Evolutionary conservation across 2,113 vertebrate genomes (phyloP), one percentile per base, ranked within the genome.

Genomic region (Pipra filicauda): DNA sequence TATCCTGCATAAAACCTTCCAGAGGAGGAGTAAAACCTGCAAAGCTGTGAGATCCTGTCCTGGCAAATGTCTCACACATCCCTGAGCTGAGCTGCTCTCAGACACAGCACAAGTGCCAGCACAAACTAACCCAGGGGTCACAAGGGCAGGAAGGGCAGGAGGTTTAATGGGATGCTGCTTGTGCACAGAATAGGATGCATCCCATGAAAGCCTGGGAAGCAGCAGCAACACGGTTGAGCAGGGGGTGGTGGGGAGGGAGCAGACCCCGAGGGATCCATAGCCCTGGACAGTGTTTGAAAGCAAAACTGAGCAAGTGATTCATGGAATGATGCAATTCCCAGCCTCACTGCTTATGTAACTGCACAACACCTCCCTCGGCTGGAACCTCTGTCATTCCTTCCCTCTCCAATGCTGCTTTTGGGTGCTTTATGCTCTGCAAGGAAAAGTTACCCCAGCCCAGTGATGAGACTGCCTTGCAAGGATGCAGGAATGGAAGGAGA

Each of bases 291-390:
- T 28, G 28, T 65, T 19, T 21, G 52, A 5, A 23, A 62, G n/a
- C 1, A 11, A 48, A 88, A 33, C 9, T 1, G 2, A 28, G 35
- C 0, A 0, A 48, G 14, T 20, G 61, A 54, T 79, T 26, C 4
- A 1, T 15, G 57, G 43, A 3, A 3, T 64, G 11, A 30, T 3
- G 33, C 52, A 51, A 74, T 30, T 39, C 46, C 44, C 48, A 66
- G 31, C 66, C 15, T 27, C 1, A 12, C 12, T 52, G 35, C 41
- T 74, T 39, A 3, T 22, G 35, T 21, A 78, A 43, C 19, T 19
- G 0, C 22, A 65, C 49, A 51, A 19, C 46, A 35, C 52, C 31
- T 17, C 41, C 44, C 39, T 43, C 27, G 14, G 37, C 49, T 7
- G 1, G 11, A 17, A 31, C 13, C 23, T 48, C 70, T 35, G 24